Conservation (phyloP, 2,113 vertebrate genomes). For the Melospiza melodia region DNA sequence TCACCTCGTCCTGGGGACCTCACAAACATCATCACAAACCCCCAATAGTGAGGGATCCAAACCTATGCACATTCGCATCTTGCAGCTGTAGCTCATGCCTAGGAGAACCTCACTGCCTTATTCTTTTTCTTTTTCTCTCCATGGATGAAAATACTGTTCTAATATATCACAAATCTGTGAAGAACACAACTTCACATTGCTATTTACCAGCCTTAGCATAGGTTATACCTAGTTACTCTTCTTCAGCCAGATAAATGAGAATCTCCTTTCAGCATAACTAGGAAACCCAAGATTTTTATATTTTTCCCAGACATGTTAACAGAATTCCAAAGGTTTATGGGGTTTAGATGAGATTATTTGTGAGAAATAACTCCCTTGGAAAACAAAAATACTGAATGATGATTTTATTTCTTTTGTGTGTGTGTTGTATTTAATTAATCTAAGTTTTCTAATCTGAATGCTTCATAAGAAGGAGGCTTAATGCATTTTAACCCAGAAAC, state of each 20-base stretch:
- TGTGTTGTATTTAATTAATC: not conserved
- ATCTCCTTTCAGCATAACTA: not conserved
- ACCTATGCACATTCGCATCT: not conserved
- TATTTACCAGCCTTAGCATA: not conserved
- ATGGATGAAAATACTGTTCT: not conserved
- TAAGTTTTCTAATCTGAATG: not conserved
- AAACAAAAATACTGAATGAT: not conserved
- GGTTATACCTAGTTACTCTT: not conserved
- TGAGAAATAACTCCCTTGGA: not conserved
- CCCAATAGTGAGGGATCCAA: not conserved
- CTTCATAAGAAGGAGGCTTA: not conserved
- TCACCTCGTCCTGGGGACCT: too few species aligned
- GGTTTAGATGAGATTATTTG: not conserved
- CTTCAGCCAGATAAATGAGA: not conserved
- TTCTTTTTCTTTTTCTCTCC: not conserved
- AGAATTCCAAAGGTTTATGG: not conserved
- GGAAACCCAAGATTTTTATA: not conserved
- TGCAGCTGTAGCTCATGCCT: not conserved
- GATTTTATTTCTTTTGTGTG: not conserved
- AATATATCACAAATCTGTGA: not conserved
- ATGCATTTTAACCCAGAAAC: conserved; percentile 16
- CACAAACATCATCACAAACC: too few species aligned
- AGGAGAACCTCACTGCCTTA: not conserved
- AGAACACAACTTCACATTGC: not conserved
- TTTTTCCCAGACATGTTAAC: not conserved